Percentiles rank a stretch among this genome's conserved stretches.
phyloP scores from a whole-genome alignment of 1,140 invertebrate species.

The Drosophila nasuta region DNA sequence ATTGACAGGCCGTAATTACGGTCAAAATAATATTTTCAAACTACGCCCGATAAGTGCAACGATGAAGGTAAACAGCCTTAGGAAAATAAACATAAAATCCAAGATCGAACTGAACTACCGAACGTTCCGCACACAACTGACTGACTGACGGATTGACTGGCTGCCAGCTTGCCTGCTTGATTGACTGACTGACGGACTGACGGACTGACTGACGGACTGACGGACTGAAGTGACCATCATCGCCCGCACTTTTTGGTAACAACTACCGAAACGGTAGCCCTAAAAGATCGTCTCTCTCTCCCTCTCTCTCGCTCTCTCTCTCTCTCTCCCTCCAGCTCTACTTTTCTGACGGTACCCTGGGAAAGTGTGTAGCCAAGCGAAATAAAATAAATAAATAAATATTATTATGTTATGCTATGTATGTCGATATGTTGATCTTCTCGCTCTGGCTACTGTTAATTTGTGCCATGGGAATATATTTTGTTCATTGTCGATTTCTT shows the following conservation, averaged over 20 bases:
- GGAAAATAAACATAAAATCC: constrained; percentile 69
- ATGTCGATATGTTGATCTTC: constrained; percentile 1
- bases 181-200: neutral
- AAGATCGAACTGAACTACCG: constrained; percentile 36
- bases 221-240: constrained; percentile 12
- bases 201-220: too few relatives aligned
- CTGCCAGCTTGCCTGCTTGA: constrained; percentile 2
- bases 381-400: too few relatives aligned
- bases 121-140: constrained; percentile 16
- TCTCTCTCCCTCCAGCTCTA: neutral
- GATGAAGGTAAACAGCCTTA: constrained; percentile 75
- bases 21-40: constrained; percentile 84
- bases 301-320: too few relatives aligned
- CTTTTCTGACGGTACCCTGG: constrained; percentile 52
- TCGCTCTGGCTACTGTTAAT: constrained; percentile 70
- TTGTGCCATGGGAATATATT: constrained; percentile 71
- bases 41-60: constrained; percentile 29
- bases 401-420: neutral
- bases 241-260: constrained; percentile 43
- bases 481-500: constrained; percentile 10
- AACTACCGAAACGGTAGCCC: constrained; percentile 56
- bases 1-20: constrained; percentile 69
- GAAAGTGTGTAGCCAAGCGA: constrained; percentile 34
- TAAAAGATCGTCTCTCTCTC: constrained; percentile 6
- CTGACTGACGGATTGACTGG: constrained; percentile 8